Percentiles rank a stretch among this genome's conserved stretches.
Evolutionary conservation across 2,797 vertebrate species (phyloP).

Genomic region (Mus spretus): DNA sequence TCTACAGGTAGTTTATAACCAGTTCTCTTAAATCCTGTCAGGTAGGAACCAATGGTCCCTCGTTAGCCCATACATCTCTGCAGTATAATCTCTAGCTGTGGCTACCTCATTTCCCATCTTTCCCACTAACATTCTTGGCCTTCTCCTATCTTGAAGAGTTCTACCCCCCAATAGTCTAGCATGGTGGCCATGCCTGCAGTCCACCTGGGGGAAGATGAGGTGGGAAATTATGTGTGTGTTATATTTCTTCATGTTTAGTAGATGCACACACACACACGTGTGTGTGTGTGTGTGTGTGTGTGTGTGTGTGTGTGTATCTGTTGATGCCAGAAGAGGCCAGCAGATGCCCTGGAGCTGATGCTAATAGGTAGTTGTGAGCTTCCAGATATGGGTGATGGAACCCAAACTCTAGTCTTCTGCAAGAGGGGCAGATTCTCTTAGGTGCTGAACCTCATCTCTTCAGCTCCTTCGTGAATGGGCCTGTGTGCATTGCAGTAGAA

Average conservation of each 20-base stretch:
- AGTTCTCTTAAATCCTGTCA: background rate
- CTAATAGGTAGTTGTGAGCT: background rate
- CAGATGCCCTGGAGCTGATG: background rate
- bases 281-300: background rate
- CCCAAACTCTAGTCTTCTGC: background rate
- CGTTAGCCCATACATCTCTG: conserved; percentile 28
- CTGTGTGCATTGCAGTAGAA: conserved; percentile 4
- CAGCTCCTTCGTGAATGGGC: background rate
- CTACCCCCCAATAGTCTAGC: background rate
- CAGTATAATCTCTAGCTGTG: background rate
- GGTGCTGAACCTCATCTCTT: background rate
- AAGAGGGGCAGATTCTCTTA: background rate
- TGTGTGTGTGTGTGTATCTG: too few relatives aligned
- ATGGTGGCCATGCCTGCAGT: background rate
- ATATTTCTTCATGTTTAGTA: background rate
- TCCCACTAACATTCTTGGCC: conserved; percentile 2
- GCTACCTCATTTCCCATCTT: conserved; percentile 5
- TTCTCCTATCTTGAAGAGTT: conserved; percentile 42
- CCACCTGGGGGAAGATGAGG: background rate
- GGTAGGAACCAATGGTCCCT: background rate
- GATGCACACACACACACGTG: background rate
- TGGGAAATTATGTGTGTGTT: background rate
- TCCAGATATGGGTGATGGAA: background rate
- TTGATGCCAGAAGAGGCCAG: background rate
- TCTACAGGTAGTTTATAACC: conserved; percentile 9